Evolutionary conservation across 2,888 invertebrate species (phyloP), one percentile per base, ranked within the genome.

Genomic region (Sarcophaga carnaria): DNA sequence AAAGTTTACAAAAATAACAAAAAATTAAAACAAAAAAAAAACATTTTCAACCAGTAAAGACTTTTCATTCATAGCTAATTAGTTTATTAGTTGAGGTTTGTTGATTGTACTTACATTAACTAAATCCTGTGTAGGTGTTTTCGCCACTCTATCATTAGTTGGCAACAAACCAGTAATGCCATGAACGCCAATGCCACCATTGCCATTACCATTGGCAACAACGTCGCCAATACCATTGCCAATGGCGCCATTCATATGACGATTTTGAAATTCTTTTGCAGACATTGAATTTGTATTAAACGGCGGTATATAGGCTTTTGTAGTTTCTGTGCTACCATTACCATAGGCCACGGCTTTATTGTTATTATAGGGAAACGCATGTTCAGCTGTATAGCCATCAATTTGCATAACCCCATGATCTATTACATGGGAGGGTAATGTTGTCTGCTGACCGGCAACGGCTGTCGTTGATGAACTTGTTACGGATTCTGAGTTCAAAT

Each of bases 91-190:
- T 5, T 37, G 8, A 11, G 54, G 3, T 54, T 17, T 17, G 27
- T 54, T 75, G 25, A 49, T 66, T 72, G 4, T 60, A 89, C 91
- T 90, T 86, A 92, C 92, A 89, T 91, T 92, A 64, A 92, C 91
- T 88, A 92, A 89, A 89, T 92, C 92, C 88, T 90, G 90, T 70
- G 90, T 91, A 83, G 92, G 92, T 83, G 92, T 92, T 85, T 91
- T 91, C 49, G 90, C 90, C 59, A 90, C 90, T 69, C 89, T 89
- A 79, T 90, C 87, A 78, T 90, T 91, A 70, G 78, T 25, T 59
- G 80, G 66, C 17, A 84, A 70, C 66, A 78, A 78, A 75, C 66
- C 78, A 60, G 74, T 66, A 64, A 83, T 88, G 77, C 86, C 88
- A 60, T 85, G 17, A 20, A 69, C 83, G 70, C 69, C 83, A 45